Conservation (phyloP, 2,113 vertebrate species). For the Brachyhypopomus occidentalis region DNA sequence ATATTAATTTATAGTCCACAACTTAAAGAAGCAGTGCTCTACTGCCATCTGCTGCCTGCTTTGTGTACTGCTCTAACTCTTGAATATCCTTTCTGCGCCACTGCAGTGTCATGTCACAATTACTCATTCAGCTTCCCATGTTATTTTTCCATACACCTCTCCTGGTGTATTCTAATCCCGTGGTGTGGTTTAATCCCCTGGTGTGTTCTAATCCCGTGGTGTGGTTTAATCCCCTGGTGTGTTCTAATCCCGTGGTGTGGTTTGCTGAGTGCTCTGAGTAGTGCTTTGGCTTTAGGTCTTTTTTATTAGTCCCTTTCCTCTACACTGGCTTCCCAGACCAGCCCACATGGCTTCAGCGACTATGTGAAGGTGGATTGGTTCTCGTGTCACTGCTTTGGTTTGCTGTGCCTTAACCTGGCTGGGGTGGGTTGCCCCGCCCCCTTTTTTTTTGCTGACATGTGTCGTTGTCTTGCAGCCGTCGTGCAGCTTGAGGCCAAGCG, state of each 20-base stretch:
- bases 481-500: constrained; percentile 78
- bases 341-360: background rate
- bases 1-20: background rate
- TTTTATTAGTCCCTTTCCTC: background rate
- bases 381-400: background rate
- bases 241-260: background rate
- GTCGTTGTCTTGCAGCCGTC: constrained; percentile 78
- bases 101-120: background rate
- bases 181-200: constrained; percentile 2
- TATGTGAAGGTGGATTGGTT: constrained; percentile 8
- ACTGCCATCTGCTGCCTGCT: constrained; percentile 44
- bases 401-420: constrained; percentile 3
- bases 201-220: background rate
- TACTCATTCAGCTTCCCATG: background rate
- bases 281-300: background rate
- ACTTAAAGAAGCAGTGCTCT: background rate
- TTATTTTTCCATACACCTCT: background rate
- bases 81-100: background rate
- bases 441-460: constrained; percentile 43
- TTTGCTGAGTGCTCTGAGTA: constrained; percentile 12
- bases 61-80: constrained; percentile 2
- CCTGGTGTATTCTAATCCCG: background rate
- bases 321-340: background rate
- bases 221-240: background rate
- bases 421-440: background rate